Conservation (phyloP, 2,888 invertebrate species). For the Athrips mouffetella region DNA sequence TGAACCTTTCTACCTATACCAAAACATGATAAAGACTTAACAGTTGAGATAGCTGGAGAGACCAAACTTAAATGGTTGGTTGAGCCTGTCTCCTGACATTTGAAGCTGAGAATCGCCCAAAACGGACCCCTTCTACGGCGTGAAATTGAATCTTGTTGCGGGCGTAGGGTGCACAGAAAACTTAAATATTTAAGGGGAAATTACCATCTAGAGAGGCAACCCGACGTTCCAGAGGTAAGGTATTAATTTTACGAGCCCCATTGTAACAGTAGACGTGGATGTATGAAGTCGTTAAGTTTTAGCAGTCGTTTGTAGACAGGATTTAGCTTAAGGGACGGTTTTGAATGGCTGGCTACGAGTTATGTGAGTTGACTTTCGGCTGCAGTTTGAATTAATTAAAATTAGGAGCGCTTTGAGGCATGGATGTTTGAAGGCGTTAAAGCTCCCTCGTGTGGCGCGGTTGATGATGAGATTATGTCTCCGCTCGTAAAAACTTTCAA, state of each 20-base stretch:
- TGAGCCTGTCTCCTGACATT: constrained; percentile 68
- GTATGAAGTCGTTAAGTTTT: constrained; percentile 72
- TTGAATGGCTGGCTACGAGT: constrained; percentile 35
- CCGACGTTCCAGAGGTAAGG: constrained; percentile 63
- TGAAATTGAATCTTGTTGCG: constrained; percentile 78
- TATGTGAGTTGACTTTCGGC: constrained; percentile 37
- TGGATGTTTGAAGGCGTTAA: too few species aligned
- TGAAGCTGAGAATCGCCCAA: constrained; percentile 63
- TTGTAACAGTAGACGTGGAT: constrained; percentile 59
- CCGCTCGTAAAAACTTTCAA: constrained; percentile 51
- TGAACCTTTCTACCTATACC: constrained; percentile 41
- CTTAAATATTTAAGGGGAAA: constrained; percentile 76
- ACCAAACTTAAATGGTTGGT: constrained; percentile 47
- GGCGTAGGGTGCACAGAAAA: constrained; percentile 67
- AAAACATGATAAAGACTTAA: constrained; percentile 14
- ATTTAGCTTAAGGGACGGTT: constrained; percentile 45
- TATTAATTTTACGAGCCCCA: constrained; percentile 74
- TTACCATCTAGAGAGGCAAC: constrained; percentile 62
- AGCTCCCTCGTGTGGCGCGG: constrained; percentile 38
- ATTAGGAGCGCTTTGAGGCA: constrained; percentile 52
- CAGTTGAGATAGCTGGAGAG: constrained; percentile 37
- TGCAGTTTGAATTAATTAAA: constrained; percentile 67
- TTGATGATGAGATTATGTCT: constrained; percentile 45
- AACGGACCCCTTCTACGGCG: constrained; percentile 70
- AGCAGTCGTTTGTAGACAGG: constrained; percentile 59